Conservation (phyloP, 2,113 vertebrate species). For the Tachysurus vachellii region DNA sequence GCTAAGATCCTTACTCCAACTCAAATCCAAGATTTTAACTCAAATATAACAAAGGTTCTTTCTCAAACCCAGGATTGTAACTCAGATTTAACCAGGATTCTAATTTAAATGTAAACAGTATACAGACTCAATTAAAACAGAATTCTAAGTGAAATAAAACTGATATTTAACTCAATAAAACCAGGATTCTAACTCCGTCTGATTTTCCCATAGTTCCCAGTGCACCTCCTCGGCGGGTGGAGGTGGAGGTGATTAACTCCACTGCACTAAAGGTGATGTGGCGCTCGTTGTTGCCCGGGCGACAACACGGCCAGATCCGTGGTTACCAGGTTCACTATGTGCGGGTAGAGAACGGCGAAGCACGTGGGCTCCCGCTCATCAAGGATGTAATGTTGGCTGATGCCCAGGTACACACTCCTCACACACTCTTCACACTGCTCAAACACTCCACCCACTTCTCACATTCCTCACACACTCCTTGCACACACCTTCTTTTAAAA, state of each 20-base stretch:
- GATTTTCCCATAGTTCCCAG: constrained; percentile 81
- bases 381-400: constrained; percentile 97
- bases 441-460: background rate
- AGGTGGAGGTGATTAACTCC: constrained; percentile 94
- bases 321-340: constrained; percentile 98
- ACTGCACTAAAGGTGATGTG: constrained; percentile 94
- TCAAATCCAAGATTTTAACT: background rate
- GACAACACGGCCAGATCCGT: constrained; percentile 95
- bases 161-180: background rate
- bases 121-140: background rate
- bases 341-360: constrained; percentile 92
- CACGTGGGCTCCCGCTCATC: constrained; percentile 89
- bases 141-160: background rate
- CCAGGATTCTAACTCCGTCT: background rate
- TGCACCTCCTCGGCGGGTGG: constrained; percentile 90
- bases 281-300: constrained; percentile 87
- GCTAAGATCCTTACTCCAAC: background rate
- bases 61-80: background rate
- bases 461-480: background rate
- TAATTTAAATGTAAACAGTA: background rate
- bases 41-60: background rate
- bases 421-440: background rate
- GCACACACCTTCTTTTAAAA: background rate
- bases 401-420: constrained; percentile 82
- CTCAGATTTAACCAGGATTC: background rate